Conservation (phyloP, 1,140 invertebrate genomes). For the Drosophila repletoides region DNA sequence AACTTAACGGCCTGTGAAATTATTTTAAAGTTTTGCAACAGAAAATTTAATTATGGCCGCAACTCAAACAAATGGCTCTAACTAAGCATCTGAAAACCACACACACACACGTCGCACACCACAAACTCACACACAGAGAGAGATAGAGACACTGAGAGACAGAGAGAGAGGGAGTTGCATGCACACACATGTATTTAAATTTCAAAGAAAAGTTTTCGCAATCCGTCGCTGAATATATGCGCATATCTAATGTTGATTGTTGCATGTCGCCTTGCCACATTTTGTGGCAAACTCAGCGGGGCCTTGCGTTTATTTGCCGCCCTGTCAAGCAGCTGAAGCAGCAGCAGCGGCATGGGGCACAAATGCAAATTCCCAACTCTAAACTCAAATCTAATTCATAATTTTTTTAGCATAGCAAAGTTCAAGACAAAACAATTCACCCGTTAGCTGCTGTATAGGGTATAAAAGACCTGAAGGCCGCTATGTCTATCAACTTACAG, state of each 20-base stretch:
- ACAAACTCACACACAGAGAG: background rate
- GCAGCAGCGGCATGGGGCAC: background rate
- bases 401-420: constrained; percentile 22
- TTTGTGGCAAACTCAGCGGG: constrained; percentile 7
- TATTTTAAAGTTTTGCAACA: constrained; percentile 42
- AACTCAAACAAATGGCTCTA: constrained; percentile 69
- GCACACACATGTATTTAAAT: constrained; percentile 7
- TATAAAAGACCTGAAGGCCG: background rate
- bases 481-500: no score
- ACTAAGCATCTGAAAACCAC: constrained; percentile 51
- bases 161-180: no score
- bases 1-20: constrained; percentile 51
- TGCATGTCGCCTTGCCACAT: constrained; percentile 22
- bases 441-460: background rate
- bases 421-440: background rate
- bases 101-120: constrained; percentile 1
- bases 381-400: constrained; percentile 22
- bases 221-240: constrained; percentile 58
- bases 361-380: no score
- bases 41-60: constrained; percentile 59
- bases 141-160: background rate
- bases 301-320: background rate
- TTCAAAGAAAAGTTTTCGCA: constrained; percentile 45
- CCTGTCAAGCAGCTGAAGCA: constrained; percentile 1
- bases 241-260: constrained; percentile 61